A percentile compares a stretch with the other conserved stretches of the same genome.
Conservation (phyloP, 2,888 invertebrate species). For the Melitaea athalia region DNA sequence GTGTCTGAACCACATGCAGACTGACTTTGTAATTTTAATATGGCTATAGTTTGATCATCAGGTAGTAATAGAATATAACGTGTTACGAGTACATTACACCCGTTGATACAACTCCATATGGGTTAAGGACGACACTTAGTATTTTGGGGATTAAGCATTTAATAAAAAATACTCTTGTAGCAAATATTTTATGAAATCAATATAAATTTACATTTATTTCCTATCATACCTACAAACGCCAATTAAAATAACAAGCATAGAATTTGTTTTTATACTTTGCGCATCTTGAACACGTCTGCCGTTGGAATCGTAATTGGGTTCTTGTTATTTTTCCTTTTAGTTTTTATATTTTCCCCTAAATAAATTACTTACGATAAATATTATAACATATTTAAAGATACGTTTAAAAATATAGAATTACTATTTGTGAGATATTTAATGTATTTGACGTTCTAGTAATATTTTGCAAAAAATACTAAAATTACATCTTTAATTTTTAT, state of each 20-base stretch:
- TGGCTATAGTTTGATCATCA: no score
- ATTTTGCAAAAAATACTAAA: no score
- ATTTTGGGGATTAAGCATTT: no score
- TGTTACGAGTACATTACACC: no score
- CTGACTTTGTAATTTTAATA: no score
- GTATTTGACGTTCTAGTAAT: no score
- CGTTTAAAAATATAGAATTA: background rate
- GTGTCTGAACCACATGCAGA: no score
- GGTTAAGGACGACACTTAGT: no score
- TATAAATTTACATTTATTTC: background rate
- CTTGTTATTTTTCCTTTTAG: background rate
- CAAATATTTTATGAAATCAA: background rate
- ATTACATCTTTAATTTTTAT: background rate
- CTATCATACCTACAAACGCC: background rate
- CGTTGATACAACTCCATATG: no score
- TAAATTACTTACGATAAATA: background rate
- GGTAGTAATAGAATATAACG: no score
- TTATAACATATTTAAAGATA: background rate
- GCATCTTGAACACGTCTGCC: constrained; percentile 14
- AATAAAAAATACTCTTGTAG: background rate
- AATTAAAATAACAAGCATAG: constrained; percentile 2
- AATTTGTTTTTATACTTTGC: constrained; percentile 5
- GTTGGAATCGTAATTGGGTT: background rate
- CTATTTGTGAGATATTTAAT: no score
- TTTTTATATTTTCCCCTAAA: background rate